These are phyloP conservation scores for Heterotis niloticus DNA, from an alignment of 2,113 vertebrate genomes.

Conservation along the genomic window DNA sequence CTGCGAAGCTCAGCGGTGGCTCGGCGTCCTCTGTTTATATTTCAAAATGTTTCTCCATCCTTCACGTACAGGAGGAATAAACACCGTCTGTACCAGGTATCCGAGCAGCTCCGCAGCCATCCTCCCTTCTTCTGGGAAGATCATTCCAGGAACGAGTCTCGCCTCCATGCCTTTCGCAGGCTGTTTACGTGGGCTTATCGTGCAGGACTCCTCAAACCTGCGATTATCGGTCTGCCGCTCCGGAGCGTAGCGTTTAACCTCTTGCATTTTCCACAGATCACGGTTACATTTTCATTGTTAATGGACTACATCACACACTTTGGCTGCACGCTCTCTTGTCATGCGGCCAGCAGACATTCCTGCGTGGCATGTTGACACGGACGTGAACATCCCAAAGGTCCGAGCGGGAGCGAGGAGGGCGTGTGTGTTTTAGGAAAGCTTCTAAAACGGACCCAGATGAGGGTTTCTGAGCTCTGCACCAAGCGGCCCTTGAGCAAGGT, in stretches of 20 bases:
- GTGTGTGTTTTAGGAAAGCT: constrained; percentile 1
- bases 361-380: neutral
- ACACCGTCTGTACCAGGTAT: neutral
- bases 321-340: neutral
- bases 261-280: neutral
- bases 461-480: neutral
- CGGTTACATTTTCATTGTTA: constrained; percentile 8
- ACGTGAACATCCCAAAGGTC: neutral
- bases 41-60: neutral
- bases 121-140: neutral
- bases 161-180: neutral
- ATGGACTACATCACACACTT: neutral
- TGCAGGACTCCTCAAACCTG: neutral
- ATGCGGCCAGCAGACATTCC: neutral
- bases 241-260: neutral
- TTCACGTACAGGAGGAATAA: neutral
- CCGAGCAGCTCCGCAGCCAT: neutral
- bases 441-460: constrained; percentile 20
- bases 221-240: neutral
- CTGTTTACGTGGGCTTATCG: constrained; percentile 7
- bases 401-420: neutral
- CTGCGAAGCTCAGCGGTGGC: neutral
- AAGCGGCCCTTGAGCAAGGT: neutral
- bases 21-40: neutral
- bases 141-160: too few species aligned